Evolutionary conservation across 1,140 invertebrate genomes (phyloP), one percentile per base, ranked within the genome.

Genomic region (Drosophila eugracilis): DNA sequence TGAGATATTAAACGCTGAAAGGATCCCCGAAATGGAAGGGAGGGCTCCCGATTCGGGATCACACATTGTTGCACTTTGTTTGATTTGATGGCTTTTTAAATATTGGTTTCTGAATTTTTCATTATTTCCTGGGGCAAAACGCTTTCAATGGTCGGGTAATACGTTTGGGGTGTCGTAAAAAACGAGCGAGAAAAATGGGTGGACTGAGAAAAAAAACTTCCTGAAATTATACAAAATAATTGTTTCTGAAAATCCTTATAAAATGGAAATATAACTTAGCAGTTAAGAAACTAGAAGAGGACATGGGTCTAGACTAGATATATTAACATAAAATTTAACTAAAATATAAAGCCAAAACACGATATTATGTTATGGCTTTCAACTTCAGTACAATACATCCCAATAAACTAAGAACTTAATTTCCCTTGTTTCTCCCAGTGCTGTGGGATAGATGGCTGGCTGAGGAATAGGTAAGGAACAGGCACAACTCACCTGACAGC

Each of bases 81-180:
- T 88, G 78, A 89, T 88, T 88, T 88, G 65, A 88, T 83, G 75
- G 71, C 66, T 59, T 88, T 88, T 88, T 88, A 88, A 88, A 88
- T 88, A 88, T 88, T 88, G 78, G 83, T 78, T 88, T 73, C 70
- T 88, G 75, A 60, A 88, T 88, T 88, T 88, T 83, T 75, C 62
- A 88, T 83, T 66, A 81, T 75, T 78, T 86, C 67, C 72, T 42
- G 58, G 26, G 39, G 26, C 22, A 59, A 28, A 52, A 42, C 26
- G 39, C 9, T 58, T 37, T 86, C 59, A 52, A 77, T 81, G 74
- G 22, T 12, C 60, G 66, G 62, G 88, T 88, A 89, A 88, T 88
- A 76, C 71, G 78, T 88, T 81, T 81, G 78, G 77, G 55, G 63
- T 19, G 34, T 47, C 72, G 48, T 79, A 75, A 62, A 65, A 14